These are phyloP conservation scores for Oryzias celebensis DNA, from an alignment of 2,113 vertebrate genomes.

Conservation along the genomic window DNA sequence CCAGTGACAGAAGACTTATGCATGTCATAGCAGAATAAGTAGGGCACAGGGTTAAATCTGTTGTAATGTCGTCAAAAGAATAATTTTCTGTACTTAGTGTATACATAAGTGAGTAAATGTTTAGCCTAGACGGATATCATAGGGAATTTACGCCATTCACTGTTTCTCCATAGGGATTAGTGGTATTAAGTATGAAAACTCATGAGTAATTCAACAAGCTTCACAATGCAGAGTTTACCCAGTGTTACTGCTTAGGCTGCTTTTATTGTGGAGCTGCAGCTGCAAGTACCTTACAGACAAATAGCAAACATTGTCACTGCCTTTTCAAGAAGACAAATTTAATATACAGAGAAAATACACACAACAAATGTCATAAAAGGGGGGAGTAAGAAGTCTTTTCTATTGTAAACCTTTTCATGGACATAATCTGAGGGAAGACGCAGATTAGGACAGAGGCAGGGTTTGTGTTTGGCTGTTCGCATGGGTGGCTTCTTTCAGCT, in stretches of 20 bases:
- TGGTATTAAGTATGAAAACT: conserved; percentile 73
- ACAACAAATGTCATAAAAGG: conserved; percentile 61
- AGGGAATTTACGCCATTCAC: conserved; percentile 73
- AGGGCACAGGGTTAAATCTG: conserved; percentile 70
- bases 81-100: conserved; percentile 71
- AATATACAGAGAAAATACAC: conserved; percentile 73
- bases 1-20: conserved; percentile 54
- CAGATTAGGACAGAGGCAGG: conserved; percentile 63
- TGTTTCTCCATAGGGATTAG: conserved; percentile 70
- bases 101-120: conserved; percentile 75
- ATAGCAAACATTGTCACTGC: conserved; percentile 59
- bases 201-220: conserved; percentile 75
- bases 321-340: conserved; percentile 64
- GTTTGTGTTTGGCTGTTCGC: conserved; percentile 59
- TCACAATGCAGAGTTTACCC: conserved; percentile 64
- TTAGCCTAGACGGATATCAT: conserved; percentile 71
- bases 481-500: conserved; percentile 71
- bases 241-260: conserved; percentile 48
- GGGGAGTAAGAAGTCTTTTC: conserved; percentile 63
- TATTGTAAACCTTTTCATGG: conserved; percentile 58
- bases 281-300: conserved; percentile 59
- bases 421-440: conserved; percentile 70
- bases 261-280: conserved; percentile 70
- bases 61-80: conserved; percentile 73
- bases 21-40: conserved; percentile 62